Conservation (phyloP, 2,113 vertebrate genomes). For the Sus scrofa region DNA sequence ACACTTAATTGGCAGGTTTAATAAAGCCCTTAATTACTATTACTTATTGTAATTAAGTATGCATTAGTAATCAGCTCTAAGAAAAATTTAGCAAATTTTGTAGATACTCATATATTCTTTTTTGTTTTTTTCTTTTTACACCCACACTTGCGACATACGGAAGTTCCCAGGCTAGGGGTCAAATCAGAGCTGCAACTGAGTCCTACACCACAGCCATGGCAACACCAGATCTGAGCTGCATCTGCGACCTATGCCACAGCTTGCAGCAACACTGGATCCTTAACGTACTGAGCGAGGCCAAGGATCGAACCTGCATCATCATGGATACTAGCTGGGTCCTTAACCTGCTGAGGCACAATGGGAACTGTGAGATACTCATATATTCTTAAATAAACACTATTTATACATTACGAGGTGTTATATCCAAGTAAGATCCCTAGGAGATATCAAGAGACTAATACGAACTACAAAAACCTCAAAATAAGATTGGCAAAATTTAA, state of each 20-base stretch:
- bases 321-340: too few species aligned
- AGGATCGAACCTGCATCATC: too few species aligned
- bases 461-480: not conserved
- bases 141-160: too few species aligned
- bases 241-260: too few species aligned
- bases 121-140: too few species aligned
- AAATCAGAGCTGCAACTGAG: too few species aligned
- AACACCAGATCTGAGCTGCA: too few species aligned
- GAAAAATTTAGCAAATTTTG: not conserved
- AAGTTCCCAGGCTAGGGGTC: too few species aligned
- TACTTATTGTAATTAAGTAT: not conserved
- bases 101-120: not conserved
- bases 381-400: slow-evolving; percentile 6
- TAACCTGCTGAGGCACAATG: too few species aligned
- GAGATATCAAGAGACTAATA: not conserved
- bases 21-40: slow-evolving; percentile 14
- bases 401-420: not conserved
- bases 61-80: not conserved
- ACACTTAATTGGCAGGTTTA: not conserved
- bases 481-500: not conserved
- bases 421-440: not conserved
- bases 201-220: too few species aligned
- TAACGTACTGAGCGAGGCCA: too few species aligned
- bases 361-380: not conserved
- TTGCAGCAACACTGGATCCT: too few species aligned